These are phyloP conservation scores for Heteromurus nitidus DNA, from an alignment of 2,888 invertebrate genomes.

Conservation along the genomic window DNA sequence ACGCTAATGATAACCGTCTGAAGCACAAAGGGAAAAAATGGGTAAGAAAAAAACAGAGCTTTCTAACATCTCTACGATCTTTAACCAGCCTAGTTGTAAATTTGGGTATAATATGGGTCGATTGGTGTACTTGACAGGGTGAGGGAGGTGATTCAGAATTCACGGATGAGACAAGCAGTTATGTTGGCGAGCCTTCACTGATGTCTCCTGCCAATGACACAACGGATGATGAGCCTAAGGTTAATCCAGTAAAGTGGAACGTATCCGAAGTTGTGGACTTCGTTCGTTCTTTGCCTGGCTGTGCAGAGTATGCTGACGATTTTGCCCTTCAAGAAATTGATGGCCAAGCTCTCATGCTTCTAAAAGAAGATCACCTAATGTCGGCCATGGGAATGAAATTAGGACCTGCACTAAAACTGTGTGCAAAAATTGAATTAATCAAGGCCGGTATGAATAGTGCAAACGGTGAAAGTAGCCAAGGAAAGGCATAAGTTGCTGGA, in stretches of 20 bases:
- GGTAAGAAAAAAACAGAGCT: too few relatives aligned
- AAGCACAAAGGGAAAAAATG: conserved; percentile 69
- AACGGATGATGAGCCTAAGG: conserved; percentile 76
- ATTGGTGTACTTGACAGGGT: conserved; percentile 49
- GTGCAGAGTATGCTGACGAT: conserved; percentile 94
- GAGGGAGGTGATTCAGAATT: conserved; percentile 69
- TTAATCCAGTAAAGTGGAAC: conserved; percentile 82
- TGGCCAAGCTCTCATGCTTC: conserved; percentile 92
- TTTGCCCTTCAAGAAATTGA: conserved; percentile 97
- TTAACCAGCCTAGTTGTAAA: too few relatives aligned
- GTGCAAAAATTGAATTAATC: conserved; percentile 91
- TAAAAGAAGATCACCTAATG: conserved; percentile 95
- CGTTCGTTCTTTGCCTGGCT: conserved; percentile 91
- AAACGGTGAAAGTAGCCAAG: conserved; percentile 45
- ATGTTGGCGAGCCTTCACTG: conserved; percentile 69
- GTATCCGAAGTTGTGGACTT: conserved; percentile 80
- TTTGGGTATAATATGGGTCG: neutral
- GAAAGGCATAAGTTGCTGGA: conserved; percentile 12
- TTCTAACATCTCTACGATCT: too few relatives aligned
- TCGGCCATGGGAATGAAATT: conserved; percentile 96
- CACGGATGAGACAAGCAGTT: conserved; percentile 73
- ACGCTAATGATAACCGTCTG: conserved; percentile 42
- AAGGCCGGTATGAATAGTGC: conserved; percentile 75
- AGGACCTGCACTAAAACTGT: conserved; percentile 96
- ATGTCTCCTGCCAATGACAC: conserved; percentile 68